Evolutionary conservation across 2,113 vertebrate species (phyloP).

Genomic region (Pachypanchax playfairii): DNA sequence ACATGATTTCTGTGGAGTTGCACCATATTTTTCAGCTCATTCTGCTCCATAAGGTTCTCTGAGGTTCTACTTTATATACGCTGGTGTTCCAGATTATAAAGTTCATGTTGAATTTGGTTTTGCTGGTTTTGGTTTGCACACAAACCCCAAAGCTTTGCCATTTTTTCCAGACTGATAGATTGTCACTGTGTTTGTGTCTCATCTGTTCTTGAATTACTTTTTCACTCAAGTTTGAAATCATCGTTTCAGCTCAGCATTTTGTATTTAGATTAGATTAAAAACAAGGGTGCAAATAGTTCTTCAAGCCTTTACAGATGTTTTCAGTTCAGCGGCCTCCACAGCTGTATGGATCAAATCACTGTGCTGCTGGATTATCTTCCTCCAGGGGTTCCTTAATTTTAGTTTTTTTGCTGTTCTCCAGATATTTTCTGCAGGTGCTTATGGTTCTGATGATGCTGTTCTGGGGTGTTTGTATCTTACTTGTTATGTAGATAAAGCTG

Average conservation of each 20-base stretch:
- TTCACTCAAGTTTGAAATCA: too few species aligned
- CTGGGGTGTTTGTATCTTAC: neutral
- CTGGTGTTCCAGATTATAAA: neutral
- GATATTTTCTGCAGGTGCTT: neutral
- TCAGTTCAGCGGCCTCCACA: too few species aligned
- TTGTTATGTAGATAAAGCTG: constrained; percentile 88
- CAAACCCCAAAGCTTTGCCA: too few species aligned
- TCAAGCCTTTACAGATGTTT: too few species aligned
- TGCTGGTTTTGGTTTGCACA: too few species aligned
- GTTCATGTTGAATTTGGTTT: neutral
- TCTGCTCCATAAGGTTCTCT: neutral
- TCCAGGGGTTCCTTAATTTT: neutral
- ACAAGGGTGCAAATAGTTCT: too few species aligned
- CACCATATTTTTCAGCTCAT: neutral
- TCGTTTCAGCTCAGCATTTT: too few species aligned
- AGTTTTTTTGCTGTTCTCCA: neutral
- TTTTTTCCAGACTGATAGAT: too few species aligned
- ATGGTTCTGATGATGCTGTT: neutral
- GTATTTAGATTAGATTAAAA: too few species aligned
- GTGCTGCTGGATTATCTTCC: neutral
- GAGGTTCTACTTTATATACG: neutral
- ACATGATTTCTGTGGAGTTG: neutral
- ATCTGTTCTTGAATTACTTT: too few species aligned
- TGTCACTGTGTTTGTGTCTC: too few species aligned
- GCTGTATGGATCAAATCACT: neutral